A percentile compares a stretch with the other conserved stretches of the same genome.
phyloP scores from a whole-genome alignment of 2,797 vertebrate species.

The Tolypeutes matacus region DNA sequence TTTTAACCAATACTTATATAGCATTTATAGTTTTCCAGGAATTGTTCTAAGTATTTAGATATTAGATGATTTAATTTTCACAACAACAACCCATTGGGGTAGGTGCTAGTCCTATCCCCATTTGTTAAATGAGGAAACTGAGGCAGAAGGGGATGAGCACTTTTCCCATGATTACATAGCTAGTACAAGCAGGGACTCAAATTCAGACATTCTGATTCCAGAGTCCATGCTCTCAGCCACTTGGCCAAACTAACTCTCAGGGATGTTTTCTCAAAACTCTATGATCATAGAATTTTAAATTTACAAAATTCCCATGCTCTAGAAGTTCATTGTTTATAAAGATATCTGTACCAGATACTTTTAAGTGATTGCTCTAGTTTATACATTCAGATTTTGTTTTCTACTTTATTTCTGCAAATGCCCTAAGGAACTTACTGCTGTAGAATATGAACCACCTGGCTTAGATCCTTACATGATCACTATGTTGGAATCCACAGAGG shows the following conservation, averaged over 20 bases:
- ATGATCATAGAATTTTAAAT: background rate
- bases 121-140: background rate
- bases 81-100: background rate
- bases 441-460: background rate
- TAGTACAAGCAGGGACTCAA: background rate
- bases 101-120: background rate
- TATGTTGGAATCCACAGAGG: background rate
- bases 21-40: conserved; percentile 5
- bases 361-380: conserved; percentile 30
- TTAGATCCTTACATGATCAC: background rate
- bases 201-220: background rate
- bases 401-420: conserved; percentile 32
- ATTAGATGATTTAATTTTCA: conserved; percentile 4
- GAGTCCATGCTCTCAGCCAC: background rate
- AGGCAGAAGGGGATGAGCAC: background rate
- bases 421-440: background rate
- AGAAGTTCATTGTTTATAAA: background rate
- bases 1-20: background rate
- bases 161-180: background rate
- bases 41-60: conserved; percentile 33
- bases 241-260: background rate
- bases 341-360: background rate
- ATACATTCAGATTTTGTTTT: conserved; percentile 21
- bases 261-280: background rate
- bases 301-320: background rate